These are phyloP conservation scores for Podargus strigoides DNA, from an alignment of 2,797 vertebrate genomes.

Conservation along the genomic window DNA sequence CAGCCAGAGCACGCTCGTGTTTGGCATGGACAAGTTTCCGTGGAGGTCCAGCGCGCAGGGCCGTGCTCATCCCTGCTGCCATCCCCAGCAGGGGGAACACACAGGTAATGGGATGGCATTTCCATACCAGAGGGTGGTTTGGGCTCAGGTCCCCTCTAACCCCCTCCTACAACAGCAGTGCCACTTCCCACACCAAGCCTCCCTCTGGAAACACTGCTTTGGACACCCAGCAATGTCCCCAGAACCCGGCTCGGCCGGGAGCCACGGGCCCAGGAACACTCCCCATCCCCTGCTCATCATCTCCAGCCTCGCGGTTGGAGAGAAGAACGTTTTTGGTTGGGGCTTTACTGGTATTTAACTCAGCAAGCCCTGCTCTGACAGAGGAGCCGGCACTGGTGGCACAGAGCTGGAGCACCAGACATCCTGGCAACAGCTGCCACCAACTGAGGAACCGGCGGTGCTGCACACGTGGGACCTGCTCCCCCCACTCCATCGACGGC, in stretches of 20 bases:
- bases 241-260: not conserved
- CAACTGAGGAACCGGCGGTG: not conserved
- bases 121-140: not conserved
- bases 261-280: not conserved
- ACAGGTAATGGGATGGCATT: accelerated
- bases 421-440: not conserved
- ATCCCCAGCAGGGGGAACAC: not conserved
- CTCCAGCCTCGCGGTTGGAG: not conserved
- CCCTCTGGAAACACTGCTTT: not conserved
- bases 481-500: accelerated
- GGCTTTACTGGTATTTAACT: too few species aligned
- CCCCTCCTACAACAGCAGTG: not conserved
- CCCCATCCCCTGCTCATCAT: not conserved
- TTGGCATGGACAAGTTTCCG: accelerated
- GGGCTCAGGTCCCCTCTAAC: accelerated
- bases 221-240: not conserved
- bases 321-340: not conserved
- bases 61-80: not conserved
- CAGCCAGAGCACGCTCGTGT: not conserved
- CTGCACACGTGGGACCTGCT: not conserved
- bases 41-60: not conserved
- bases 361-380: not conserved
- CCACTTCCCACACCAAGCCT: accelerated
- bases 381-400: not conserved
- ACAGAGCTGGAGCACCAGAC: not conserved